These are phyloP conservation scores for Oreochromis niloticus DNA, from an alignment of 2,113 vertebrate genomes.

Conservation along the genomic window DNA sequence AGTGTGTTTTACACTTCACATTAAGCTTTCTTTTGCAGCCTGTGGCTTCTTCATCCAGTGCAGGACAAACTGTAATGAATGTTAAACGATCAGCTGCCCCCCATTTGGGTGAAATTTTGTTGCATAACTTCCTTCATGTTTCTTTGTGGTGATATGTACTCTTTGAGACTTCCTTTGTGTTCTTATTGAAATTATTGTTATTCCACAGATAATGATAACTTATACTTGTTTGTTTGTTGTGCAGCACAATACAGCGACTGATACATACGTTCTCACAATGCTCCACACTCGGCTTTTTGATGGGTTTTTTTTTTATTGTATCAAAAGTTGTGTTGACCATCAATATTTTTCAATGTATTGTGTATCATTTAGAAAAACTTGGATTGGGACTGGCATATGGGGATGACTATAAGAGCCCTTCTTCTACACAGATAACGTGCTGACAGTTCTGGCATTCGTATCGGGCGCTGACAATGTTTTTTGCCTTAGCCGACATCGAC, in stretches of 20 bases:
- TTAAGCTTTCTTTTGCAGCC: background rate
- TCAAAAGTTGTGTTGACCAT: background rate
- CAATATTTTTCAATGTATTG: background rate
- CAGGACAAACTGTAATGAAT: background rate
- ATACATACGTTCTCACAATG: background rate
- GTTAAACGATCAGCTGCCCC: background rate
- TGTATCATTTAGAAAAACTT: background rate
- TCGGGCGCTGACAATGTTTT: background rate
- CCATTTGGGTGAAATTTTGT: background rate
- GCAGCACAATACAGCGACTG: background rate
- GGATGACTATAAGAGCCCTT: background rate
- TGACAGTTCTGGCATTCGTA: background rate
- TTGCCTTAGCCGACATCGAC: background rate
- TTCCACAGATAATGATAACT: background rate
- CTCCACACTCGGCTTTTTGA: background rate
- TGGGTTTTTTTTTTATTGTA: fast-evolving
- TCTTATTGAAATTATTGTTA: background rate
- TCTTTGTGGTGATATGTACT: background rate
- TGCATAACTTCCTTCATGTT: background rate
- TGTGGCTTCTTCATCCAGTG: background rate
- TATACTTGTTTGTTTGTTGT: background rate
- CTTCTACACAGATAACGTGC: background rate
- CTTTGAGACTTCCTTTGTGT: background rate
- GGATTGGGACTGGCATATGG: background rate
- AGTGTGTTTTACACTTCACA: background rate